These are phyloP conservation scores for Abrostola tripartita DNA, from an alignment of 2,888 invertebrate species.

Conservation along the genomic window DNA sequence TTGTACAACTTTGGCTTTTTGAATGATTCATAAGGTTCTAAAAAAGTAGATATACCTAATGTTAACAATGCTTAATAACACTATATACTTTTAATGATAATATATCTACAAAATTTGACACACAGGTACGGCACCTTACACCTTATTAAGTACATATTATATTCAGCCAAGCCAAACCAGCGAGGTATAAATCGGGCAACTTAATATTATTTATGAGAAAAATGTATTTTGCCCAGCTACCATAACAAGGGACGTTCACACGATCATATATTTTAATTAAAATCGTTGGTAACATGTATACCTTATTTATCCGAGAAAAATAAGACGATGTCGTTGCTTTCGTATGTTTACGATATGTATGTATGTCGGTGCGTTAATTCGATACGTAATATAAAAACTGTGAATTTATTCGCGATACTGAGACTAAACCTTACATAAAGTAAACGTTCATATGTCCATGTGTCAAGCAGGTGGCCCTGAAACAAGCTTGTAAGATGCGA, in stretches of 20 bases:
- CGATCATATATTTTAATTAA: constrained; percentile 59
- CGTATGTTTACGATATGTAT: constrained; percentile 61
- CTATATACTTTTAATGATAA: no score
- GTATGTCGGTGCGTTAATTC: constrained; percentile 71
- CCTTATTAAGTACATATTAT: background rate
- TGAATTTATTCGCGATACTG: constrained; percentile 76
- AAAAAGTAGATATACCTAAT: no score
- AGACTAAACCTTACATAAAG: constrained; percentile 77
- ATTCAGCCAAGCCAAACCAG: constrained; percentile 3
- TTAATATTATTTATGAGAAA: constrained; percentile 11
- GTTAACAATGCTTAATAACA: no score
- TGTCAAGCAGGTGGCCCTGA: constrained; percentile 80
- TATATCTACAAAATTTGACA: background rate
- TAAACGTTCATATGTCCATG: constrained; percentile 73
- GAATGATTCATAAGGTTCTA: background rate
- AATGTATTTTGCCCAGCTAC: constrained; percentile 25
- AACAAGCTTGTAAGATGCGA: constrained; percentile 68
- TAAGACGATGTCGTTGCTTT: constrained; percentile 63
- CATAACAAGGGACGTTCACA: constrained; percentile 54
- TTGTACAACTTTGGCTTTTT: constrained; percentile 6
- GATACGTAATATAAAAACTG: constrained; percentile 80
- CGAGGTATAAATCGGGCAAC: constrained; percentile 4
- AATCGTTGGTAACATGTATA: constrained; percentile 52
- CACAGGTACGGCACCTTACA: background rate
- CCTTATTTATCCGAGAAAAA: constrained; percentile 65